phyloP scores from a whole-genome alignment of 1,140 invertebrate species.

The Philaenus spumarius region DNA sequence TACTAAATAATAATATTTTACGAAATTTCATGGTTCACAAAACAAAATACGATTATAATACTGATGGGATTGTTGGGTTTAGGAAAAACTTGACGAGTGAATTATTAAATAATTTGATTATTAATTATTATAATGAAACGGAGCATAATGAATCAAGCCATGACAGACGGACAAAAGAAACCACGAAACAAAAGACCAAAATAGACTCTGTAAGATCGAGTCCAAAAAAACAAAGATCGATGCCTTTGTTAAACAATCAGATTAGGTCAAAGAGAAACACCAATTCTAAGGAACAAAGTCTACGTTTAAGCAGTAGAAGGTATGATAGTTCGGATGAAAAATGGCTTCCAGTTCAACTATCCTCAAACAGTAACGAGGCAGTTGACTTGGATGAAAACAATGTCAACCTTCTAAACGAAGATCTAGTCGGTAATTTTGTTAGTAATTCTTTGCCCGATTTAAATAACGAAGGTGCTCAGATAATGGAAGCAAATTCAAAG shows the following conservation, averaged over 20 bases:
- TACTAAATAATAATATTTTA: too few species aligned
- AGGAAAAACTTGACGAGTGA: too few species aligned
- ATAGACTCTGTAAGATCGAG: not conserved
- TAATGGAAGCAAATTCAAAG: not conserved
- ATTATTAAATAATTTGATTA: too few species aligned
- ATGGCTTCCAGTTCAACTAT: slow-evolving; percentile 16
- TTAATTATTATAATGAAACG: too few species aligned
- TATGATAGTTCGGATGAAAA: not conserved
- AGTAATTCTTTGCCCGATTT: slow-evolving; percentile 22
- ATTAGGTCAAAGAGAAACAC: not conserved
- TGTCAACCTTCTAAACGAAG: not conserved
- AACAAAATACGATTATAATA: too few species aligned
- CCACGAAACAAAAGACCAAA: not conserved
- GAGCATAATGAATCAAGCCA: too few species aligned
- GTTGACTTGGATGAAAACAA: slow-evolving; percentile 2
- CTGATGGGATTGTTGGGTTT: too few species aligned
- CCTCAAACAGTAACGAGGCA: not conserved
- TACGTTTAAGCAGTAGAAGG: not conserved
- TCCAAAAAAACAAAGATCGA: not conserved
- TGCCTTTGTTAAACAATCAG: not conserved
- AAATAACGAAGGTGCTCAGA: not conserved
- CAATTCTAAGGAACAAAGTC: not conserved
- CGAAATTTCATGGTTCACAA: too few species aligned
- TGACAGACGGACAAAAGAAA: not conserved
- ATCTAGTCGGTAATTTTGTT: slow-evolving; percentile 23